phyloP scores from a whole-genome alignment of 2,797 vertebrate genomes.

The Neoniphon sammara region DNA sequence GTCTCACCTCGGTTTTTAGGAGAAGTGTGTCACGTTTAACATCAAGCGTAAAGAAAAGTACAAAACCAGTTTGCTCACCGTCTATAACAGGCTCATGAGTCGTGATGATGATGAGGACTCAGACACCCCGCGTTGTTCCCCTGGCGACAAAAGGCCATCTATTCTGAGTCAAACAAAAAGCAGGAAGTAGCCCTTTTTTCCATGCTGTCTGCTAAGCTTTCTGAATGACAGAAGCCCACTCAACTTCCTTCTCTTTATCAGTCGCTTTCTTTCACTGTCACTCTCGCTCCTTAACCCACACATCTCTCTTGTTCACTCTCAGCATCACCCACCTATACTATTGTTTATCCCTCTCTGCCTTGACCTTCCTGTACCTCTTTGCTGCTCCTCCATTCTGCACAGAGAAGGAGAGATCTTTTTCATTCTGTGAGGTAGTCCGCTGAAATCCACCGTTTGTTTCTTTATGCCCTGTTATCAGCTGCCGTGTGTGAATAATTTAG shows the following conservation, averaged over 20 bases:
- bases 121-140: conserved; percentile 38
- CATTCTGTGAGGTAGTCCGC: background rate
- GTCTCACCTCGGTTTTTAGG: background rate
- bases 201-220: conserved; percentile 29
- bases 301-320: background rate
- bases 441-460: background rate
- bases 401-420: background rate
- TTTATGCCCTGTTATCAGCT: too few species aligned
- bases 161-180: conserved; percentile 67
- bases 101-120: conserved; percentile 16
- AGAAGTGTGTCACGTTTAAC: background rate
- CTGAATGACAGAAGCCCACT: conserved; percentile 43
- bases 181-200: conserved; percentile 72
- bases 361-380: conserved; percentile 1
- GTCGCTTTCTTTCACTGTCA: conserved; percentile 15
- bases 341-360: conserved; percentile 21
- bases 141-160: conserved; percentile 56
- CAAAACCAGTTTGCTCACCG: background rate
- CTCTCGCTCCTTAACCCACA: conserved; percentile 1
- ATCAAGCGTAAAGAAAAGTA: background rate
- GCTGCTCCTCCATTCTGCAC: background rate
- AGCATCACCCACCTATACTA: background rate
- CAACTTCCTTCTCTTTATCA: conserved; percentile 45
- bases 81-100: background rate
- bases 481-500: too few species aligned